phyloP scores from a whole-genome alignment of 1,140 invertebrate species.

The Paracyclopina nana region DNA sequence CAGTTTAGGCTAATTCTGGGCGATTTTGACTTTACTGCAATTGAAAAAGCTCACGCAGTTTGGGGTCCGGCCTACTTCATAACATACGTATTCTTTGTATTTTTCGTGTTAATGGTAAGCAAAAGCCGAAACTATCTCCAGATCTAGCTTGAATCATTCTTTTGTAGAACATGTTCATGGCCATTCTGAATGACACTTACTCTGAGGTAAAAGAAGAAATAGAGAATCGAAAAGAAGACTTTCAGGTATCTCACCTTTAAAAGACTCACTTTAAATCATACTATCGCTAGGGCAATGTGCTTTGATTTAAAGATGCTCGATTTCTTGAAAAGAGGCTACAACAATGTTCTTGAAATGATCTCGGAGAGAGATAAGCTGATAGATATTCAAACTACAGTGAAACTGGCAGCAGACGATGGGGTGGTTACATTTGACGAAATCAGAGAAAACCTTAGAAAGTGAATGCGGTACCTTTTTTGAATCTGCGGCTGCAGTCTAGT shows the following conservation, averaged over 20 bases:
- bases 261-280: neutral
- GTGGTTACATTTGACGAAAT: slow-evolving; percentile 30
- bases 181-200: slow-evolving; percentile 60
- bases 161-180: slow-evolving; percentile 54
- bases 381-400: slow-evolving; percentile 34
- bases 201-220: slow-evolving; percentile 48
- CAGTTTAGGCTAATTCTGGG: slow-evolving; percentile 33
- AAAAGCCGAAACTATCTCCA: neutral
- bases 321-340: slow-evolving; percentile 35
- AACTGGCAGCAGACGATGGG: slow-evolving; percentile 32
- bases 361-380: slow-evolving; percentile 34
- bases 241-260: slow-evolving; percentile 28
- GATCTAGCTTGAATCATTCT: neutral
- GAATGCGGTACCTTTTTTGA: too few species aligned
- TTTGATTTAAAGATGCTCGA: slow-evolving; percentile 33
- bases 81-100: slow-evolving; percentile 34
- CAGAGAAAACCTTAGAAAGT: slow-evolving; percentile 28
- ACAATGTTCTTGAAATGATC: slow-evolving; percentile 33
- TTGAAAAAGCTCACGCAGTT: slow-evolving; percentile 29
- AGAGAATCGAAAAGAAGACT: slow-evolving; percentile 38
- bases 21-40: slow-evolving; percentile 32
- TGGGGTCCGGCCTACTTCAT: slow-evolving; percentile 33
- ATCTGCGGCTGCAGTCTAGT: too few species aligned
- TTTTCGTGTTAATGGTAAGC: slow-evolving; percentile 28
- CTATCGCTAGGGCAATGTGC: slow-evolving; percentile 27